Evolutionary conservation across 2,888 invertebrate genomes (phyloP).

Genomic region (Empis livida): DNA sequence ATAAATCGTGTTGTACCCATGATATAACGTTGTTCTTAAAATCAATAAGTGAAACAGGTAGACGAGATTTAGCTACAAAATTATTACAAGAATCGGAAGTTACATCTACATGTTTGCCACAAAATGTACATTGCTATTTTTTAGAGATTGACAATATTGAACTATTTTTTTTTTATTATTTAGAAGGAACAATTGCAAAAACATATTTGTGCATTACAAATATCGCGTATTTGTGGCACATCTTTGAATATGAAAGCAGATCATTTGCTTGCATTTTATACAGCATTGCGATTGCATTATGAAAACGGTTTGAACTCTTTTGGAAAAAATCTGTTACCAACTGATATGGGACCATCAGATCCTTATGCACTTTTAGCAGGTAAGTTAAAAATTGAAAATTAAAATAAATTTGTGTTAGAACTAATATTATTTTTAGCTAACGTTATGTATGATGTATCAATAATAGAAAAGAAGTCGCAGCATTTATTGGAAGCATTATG

Average conservation of each 20-base stretch:
- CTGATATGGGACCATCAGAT: slow-evolving; percentile 65
- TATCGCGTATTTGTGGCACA: slow-evolving; percentile 58
- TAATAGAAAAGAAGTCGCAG: slow-evolving; percentile 39
- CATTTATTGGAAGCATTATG: slow-evolving; percentile 51
- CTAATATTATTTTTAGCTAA: slow-evolving; percentile 21
- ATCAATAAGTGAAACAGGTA: slow-evolving; percentile 43
- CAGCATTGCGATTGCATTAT: slow-evolving; percentile 51
- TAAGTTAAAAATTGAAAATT: slow-evolving; percentile 9
- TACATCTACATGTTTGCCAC: slow-evolving; percentile 48
- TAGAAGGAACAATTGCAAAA: slow-evolving; percentile 66
- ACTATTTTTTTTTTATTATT: slow-evolving; percentile 10
- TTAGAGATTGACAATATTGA: not conserved
- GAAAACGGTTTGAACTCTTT: slow-evolving; percentile 45
- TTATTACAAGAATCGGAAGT: slow-evolving; percentile 51
- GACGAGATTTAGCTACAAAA: slow-evolving; percentile 45
- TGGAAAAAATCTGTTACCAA: slow-evolving; percentile 44
- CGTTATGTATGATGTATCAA: slow-evolving; percentile 40
- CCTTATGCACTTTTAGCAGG: slow-evolving; percentile 68
- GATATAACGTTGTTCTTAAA: slow-evolving; percentile 67
- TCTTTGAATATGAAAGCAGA: slow-evolving; percentile 44
- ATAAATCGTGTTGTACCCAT: slow-evolving; percentile 73
- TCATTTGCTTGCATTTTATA: slow-evolving; percentile 45
- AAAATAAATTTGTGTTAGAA: not conserved
- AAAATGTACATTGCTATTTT: slow-evolving; percentile 37
- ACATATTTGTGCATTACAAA: slow-evolving; percentile 65